Conservation (phyloP, 2,113 vertebrate species). For the Piaya cayana region DNA sequence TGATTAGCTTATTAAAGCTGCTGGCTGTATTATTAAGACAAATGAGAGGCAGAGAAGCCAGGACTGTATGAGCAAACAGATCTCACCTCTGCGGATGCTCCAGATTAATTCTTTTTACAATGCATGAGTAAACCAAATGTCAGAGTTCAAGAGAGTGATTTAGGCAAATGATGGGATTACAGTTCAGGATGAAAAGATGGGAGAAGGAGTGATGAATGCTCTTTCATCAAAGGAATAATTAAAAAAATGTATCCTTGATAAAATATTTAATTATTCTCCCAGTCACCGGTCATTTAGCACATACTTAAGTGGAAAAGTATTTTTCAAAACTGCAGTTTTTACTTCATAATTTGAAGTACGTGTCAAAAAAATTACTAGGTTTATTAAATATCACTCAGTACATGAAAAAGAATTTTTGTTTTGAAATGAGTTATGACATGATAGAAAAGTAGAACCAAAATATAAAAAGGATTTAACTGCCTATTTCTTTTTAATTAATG, state of each 20-base stretch:
- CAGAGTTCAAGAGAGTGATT: background rate
- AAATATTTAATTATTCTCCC: background rate
- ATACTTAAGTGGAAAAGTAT: background rate
- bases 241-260: slow-evolving; percentile 26
- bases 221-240: background rate
- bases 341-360: background rate
- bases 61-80: background rate
- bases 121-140: background rate
- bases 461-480: background rate
- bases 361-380: background rate
- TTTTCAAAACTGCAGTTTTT: background rate
- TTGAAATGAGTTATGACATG: background rate
- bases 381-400: background rate
- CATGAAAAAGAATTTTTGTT: background rate
- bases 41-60: background rate
- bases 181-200: slow-evolving; percentile 4
- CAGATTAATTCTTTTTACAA: background rate
- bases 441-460: background rate
- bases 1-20: background rate
- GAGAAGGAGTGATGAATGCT: background rate
- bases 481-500: background rate
- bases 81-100: background rate
- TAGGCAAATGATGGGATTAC: background rate
- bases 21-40: background rate
- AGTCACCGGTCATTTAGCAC: background rate